A percentile compares a stretch with the other conserved stretches of the same genome.
phyloP scores from a whole-genome alignment of 2,797 vertebrate species.

The Falco peregrinus region DNA sequence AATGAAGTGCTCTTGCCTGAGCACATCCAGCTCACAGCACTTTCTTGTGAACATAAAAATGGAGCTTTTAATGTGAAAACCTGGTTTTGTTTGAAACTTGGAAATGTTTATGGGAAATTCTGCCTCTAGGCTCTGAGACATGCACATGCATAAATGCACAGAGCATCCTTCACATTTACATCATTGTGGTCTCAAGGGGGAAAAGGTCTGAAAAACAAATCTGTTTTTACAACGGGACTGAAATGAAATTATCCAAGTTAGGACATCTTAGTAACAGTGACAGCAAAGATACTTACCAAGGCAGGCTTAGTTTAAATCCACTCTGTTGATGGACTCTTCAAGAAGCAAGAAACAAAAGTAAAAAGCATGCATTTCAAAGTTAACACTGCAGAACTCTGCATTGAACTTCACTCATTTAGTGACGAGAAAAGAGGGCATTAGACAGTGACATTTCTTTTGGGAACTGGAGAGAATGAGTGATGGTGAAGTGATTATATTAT shows the following conservation, averaged over 20 bases:
- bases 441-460: not conserved
- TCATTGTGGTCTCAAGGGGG: not conserved
- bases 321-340: not conserved
- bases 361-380: not conserved
- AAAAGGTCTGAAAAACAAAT: constrained; percentile 31
- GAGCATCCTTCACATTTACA: not conserved
- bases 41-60: not conserved
- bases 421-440: not conserved
- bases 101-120: constrained; percentile 21
- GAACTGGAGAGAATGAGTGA: not conserved
- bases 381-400: not conserved
- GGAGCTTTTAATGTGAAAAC: constrained; percentile 31
- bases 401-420: not conserved
- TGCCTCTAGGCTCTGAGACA: constrained; percentile 2
- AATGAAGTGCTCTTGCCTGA: constrained; percentile 45
- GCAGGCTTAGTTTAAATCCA: not conserved
- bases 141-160: not conserved
- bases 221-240: not conserved
- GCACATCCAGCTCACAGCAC: not conserved
- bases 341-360: not conserved
- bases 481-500: not conserved
- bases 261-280: not conserved
- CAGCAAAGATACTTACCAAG: not conserved
- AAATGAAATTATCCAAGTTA: not conserved
- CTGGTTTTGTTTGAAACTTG: constrained; percentile 17